A percentile compares a stretch with the other conserved stretches of the same genome.
Evolutionary conservation across 2,888 invertebrate genomes (phyloP).

Genomic region (Coelopa pilipes): DNA sequence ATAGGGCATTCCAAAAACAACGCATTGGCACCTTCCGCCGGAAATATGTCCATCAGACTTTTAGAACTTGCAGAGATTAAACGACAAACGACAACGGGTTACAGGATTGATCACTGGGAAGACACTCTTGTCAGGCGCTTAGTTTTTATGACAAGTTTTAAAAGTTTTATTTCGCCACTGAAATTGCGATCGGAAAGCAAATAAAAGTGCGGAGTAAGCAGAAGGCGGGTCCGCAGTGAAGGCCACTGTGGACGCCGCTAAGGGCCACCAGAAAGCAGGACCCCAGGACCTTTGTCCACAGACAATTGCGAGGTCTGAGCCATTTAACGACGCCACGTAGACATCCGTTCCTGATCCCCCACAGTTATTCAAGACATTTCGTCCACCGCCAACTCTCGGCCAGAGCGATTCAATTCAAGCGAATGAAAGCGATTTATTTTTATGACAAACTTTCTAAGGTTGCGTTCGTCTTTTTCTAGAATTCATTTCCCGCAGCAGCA

Average conservation of each 20-base stretch:
- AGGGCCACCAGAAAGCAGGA: not conserved
- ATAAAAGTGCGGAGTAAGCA: constrained; percentile 33
- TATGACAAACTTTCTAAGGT: constrained; percentile 35
- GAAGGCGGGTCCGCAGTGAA: constrained; percentile 15
- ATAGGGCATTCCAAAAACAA: too few species aligned
- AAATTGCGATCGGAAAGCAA: constrained; percentile 32
- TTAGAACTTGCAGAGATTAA: too few species aligned
- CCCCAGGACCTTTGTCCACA: constrained; percentile 8
- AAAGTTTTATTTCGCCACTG: constrained; percentile 36
- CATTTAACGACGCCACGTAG: constrained; percentile 55
- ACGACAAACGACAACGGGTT: too few species aligned
- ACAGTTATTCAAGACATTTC: constrained; percentile 1
- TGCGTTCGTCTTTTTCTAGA: constrained; percentile 1
- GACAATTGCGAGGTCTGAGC: constrained; percentile 38
- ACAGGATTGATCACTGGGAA: not conserved
- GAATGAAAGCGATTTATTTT: constrained; percentile 37
- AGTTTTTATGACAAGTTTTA: constrained; percentile 42
- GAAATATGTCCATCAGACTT: too few species aligned
- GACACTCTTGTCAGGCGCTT: constrained; percentile 24
- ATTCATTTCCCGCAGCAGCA: constrained; percentile 20
- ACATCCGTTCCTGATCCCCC: constrained; percentile 9
- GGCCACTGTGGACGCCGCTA: too few species aligned
- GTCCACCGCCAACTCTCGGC: not conserved
- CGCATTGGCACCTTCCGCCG: too few species aligned
- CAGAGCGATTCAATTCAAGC: constrained; percentile 16